These are phyloP conservation scores for Eilema griseolum DNA, from an alignment of 2,888 invertebrate genomes.

Conservation along the genomic window DNA sequence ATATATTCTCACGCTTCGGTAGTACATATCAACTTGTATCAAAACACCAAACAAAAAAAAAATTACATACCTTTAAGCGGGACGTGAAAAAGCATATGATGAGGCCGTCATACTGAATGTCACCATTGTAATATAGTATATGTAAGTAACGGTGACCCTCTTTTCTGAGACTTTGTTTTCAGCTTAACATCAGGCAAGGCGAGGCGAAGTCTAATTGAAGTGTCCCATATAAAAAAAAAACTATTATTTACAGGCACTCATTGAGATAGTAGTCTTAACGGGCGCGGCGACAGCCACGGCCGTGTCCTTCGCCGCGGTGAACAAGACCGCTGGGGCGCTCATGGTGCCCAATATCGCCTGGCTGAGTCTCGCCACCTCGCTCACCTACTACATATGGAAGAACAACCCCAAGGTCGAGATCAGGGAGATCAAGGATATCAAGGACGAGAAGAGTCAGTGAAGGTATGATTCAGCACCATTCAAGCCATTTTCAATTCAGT, in stretches of 20 bases:
- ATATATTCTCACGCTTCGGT: too few species aligned
- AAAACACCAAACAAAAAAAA: too few species aligned
- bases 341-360: conserved; percentile 78
- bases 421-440: conserved; percentile 57
- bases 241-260: conserved; percentile 67
- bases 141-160: too few species aligned
- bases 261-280: conserved; percentile 72
- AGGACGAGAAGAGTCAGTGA: conserved; percentile 44
- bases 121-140: too few species aligned
- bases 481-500: background rate
- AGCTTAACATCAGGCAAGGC: too few species aligned
- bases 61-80: too few species aligned
- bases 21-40: too few species aligned
- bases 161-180: too few species aligned
- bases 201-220: too few species aligned
- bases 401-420: conserved; percentile 69
- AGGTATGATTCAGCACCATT: conserved; percentile 20
- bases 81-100: too few species aligned
- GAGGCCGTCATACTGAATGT: too few species aligned
- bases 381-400: conserved; percentile 76
- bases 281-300: conserved; percentile 72
- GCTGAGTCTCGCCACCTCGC: conserved; percentile 72
- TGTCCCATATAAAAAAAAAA: too few species aligned
- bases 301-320: conserved; percentile 63
- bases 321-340: conserved; percentile 66